Base-by-base conservation (phyloP, 2,888 invertebrate species). In the Hedychridium roseum region DNA sequence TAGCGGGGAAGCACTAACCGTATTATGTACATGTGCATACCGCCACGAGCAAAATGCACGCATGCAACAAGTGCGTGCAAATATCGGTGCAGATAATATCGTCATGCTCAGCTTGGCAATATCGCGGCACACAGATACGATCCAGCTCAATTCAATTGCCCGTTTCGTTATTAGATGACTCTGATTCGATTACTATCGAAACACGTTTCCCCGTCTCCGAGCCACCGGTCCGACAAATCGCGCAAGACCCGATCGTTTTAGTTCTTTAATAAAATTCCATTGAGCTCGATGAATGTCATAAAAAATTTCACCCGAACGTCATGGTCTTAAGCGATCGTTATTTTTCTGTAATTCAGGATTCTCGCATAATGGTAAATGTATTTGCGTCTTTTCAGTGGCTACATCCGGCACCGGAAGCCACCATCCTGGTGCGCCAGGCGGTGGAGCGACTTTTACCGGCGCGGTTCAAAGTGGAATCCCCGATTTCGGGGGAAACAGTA, bases 361-460 rank as follows among this genome's bases (percentile, higher is more conserved):
- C n/a, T n/a, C n/a, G n/a, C 23, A 23, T 23, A 9, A 23, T 23
- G 23, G 9, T 23, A 23, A 23, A 23, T 9, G 23, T 23, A 5
- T 5, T 6, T 23, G 23, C 9, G 5, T 5, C 14, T 56, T 56
- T 57, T 15, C 56, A 82, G 82, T 82, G n/a, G 79, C 81, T 3
- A 75, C 79, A 43, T 80, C 82, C 26, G 81, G 80, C 16, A 78
- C 80, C 7, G 82, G 81, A 14, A 74, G 73, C 20, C 82, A 82
- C 42, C 74, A 75, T 56, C 67, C 75, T 5, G 72, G 64, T 34
- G 70, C 70, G 2, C 70, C 73, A 6, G 71, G 72, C 1, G 70
- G 64, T 3, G 72, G 70, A 9, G 58, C 71, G 12, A 65, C 69
- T 12, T 78, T 76, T 53, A 70, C 77, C n/a, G 69, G 69, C 5